Conservation (phyloP, 2,113 vertebrate genomes). For the Ceyx melanurus region DNA sequence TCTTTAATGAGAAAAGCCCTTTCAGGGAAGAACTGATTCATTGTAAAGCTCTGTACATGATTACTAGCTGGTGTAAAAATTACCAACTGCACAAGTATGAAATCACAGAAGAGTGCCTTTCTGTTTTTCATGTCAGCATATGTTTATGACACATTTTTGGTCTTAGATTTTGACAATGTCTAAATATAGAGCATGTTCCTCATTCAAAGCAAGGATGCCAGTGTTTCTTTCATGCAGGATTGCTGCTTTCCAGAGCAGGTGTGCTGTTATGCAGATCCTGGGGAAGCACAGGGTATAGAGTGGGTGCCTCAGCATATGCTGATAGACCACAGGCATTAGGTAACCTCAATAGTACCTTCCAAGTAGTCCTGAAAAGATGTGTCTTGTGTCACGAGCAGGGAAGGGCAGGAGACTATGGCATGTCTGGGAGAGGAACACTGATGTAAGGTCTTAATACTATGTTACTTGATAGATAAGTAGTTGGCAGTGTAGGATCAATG, state of each 20-base stretch:
- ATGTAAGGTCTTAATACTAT: not conserved
- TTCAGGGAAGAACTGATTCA: not conserved
- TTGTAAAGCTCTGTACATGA: not conserved
- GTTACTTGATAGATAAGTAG: not conserved
- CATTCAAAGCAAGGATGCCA: conserved; percentile 2
- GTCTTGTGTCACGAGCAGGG: not conserved
- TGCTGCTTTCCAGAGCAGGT: not conserved
- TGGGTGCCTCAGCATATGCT: accelerated
- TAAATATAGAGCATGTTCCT: conserved; percentile 23
- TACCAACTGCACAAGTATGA: not conserved
- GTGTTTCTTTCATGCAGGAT: not conserved
- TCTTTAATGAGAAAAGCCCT: conserved; percentile 31
- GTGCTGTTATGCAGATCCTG: accelerated
- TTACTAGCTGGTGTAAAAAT: conserved; percentile 20
- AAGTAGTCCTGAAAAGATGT: not conserved
- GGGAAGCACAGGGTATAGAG: not conserved
- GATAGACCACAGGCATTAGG: not conserved
- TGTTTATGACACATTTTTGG: conserved; percentile 44
- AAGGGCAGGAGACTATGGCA: not conserved
- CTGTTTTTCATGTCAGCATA: not conserved
- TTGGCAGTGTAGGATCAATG: no score
- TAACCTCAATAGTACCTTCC: not conserved
- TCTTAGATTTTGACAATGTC: not conserved
- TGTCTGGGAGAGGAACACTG: not conserved
- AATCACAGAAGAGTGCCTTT: not conserved